Evolutionary conservation across 2,797 vertebrate species (phyloP).

Genomic region (Pelochelys cantorii): DNA sequence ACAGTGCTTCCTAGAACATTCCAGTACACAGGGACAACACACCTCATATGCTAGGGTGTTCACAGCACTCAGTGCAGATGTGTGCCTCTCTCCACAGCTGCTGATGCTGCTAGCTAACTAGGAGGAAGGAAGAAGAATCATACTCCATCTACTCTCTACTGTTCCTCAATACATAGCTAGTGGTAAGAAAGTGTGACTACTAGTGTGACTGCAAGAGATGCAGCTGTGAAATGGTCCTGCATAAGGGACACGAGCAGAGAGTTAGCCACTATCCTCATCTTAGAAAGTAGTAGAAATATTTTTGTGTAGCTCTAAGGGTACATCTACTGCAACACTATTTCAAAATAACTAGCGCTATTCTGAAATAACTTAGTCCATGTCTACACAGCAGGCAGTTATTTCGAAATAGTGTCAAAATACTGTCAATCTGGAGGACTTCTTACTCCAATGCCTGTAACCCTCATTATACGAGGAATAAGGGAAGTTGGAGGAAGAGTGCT

Average conservation of each 20-base stretch:
- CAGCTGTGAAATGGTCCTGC: background rate
- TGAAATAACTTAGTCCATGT: too few species aligned
- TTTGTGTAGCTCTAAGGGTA: conserved; percentile 4
- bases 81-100: background rate
- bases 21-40: fast-evolving
- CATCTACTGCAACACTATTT: too few species aligned
- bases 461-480: too few species aligned
- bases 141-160: background rate
- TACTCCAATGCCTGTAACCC: too few species aligned
- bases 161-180: background rate
- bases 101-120: background rate
- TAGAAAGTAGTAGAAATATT: background rate
- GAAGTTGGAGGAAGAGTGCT: too few species aligned
- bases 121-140: background rate
- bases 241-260: background rate
- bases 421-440: too few species aligned
- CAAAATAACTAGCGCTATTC: too few species aligned
- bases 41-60: background rate
- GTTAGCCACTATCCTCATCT: background rate
- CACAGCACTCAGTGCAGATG: background rate
- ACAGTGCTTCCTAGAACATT: background rate
- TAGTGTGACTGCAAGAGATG: background rate
- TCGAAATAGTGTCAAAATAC: too few species aligned
- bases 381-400: too few species aligned
- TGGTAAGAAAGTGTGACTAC: background rate